Evolutionary conservation across 2,888 invertebrate species (phyloP).

Genomic region (Agrotis clavis): DNA sequence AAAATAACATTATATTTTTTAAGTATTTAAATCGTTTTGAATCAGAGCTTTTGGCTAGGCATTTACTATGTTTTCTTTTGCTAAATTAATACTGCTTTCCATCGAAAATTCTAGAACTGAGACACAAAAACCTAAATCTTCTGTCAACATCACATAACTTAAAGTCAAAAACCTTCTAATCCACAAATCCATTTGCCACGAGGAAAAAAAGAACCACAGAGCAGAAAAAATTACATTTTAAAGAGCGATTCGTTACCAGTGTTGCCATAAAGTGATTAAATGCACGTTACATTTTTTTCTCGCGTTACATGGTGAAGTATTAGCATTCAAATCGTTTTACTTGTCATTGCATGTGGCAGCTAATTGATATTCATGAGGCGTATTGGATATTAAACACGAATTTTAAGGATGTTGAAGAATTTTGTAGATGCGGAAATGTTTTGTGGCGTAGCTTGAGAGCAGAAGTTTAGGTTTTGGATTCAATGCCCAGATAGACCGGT

Average conservation of each 20-base stretch:
- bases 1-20: too few species aligned
- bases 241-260: constrained; percentile 12
- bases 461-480: too few species aligned
- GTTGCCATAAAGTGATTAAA: constrained; percentile 39
- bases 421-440: not conserved
- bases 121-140: not conserved
- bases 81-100: too few species aligned
- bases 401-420: not conserved
- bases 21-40: too few species aligned
- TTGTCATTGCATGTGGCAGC: constrained; percentile 2
- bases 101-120: not conserved
- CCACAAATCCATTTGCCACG: constrained; percentile 7
- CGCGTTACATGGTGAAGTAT: constrained; percentile 11
- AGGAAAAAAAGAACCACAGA: not conserved
- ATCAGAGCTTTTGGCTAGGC: too few species aligned
- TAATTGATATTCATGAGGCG: constrained; percentile 37
- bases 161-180: not conserved
- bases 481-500: too few species aligned
- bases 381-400: constrained; percentile 5
- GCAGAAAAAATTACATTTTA: constrained; percentile 8
- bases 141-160: constrained; percentile 1
- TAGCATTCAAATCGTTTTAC: constrained; percentile 32
- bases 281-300: constrained; percentile 21
- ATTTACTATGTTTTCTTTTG: too few species aligned
- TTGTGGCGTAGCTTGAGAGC: too few species aligned